These are phyloP conservation scores for Threskiornis aethiopicus DNA, from an alignment of 2,797 vertebrate species.

Conservation along the genomic window DNA sequence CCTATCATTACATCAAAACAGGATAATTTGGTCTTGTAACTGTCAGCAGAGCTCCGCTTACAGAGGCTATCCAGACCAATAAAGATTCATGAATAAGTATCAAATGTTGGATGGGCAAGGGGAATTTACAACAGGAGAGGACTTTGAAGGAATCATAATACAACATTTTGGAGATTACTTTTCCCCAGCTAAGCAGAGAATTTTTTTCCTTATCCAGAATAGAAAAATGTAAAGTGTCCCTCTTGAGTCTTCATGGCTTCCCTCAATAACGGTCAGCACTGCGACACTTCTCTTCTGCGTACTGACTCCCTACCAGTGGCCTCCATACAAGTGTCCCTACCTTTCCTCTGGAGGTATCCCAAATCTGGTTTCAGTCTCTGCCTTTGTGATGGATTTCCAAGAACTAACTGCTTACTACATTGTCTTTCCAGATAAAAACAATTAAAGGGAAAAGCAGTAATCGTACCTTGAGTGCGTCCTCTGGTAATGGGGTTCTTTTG, in stretches of 20 bases:
- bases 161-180: not conserved
- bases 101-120: not conserved
- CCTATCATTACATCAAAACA: not conserved
- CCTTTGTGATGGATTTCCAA: not conserved
- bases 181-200: not conserved
- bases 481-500: not conserved
- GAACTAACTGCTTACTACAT: not conserved
- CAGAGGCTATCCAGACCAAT: not conserved
- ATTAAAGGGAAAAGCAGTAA: not conserved
- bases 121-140: not conserved
- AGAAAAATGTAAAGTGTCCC: not conserved
- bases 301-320: not conserved
- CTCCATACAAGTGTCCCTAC: not conserved
- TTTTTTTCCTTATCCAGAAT: not conserved
- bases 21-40: not conserved
- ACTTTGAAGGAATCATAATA: not conserved
- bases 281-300: not conserved
- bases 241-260: not conserved
- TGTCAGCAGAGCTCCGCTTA: not conserved
- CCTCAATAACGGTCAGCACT: not conserved
- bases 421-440: not conserved
- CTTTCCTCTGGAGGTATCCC: not conserved
- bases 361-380: not conserved
- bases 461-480: not conserved
- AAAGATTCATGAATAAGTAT: not conserved